Conservation (phyloP, 2,888 invertebrate species). For the Toxonevra muliebris region DNA sequence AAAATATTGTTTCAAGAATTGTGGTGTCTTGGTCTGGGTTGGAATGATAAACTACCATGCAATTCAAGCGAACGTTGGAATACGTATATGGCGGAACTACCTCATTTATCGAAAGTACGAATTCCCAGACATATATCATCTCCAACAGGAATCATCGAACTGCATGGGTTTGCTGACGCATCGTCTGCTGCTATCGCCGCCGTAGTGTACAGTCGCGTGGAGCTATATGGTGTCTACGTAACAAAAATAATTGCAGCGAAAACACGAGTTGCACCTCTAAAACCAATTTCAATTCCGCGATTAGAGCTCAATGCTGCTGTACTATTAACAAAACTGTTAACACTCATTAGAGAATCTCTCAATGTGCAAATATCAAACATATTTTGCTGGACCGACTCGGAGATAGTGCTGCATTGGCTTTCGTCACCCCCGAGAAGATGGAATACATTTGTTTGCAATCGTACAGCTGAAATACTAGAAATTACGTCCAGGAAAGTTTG, state of each 20-base stretch:
- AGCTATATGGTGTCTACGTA: not conserved
- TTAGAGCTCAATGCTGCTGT: slow-evolving; percentile 14
- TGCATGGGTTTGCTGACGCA: not conserved
- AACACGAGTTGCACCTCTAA: slow-evolving; percentile 4
- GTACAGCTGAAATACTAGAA: slow-evolving; percentile 35
- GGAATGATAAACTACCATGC: not conserved
- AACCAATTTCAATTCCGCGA: slow-evolving; percentile 8
- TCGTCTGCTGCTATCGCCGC: slow-evolving; percentile 4
- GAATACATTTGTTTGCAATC: slow-evolving; percentile 36
- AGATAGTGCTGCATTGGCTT: slow-evolving; percentile 41
- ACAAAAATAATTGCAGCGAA: slow-evolving; percentile 6
- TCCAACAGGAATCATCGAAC: too few relatives aligned
- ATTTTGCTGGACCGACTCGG: slow-evolving; percentile 46
- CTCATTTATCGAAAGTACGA: too few relatives aligned
- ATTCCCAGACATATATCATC: not conserved
- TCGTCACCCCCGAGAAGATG: slow-evolving; percentile 26
- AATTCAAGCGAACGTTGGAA: too few relatives aligned
- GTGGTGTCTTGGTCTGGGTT: not conserved
- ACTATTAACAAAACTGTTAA: slow-evolving; percentile 28
- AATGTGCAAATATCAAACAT: slow-evolving; percentile 19
- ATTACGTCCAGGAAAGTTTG: slow-evolving; percentile 29
- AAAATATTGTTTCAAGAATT: slow-evolving; percentile 15
- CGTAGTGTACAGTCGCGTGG: slow-evolving; percentile 3
- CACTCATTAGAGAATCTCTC: slow-evolving; percentile 22
- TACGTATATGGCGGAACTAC: too few relatives aligned